Percentiles rank a stretch among this genome's conserved stretches.
Conservation (phyloP, 2,888 invertebrate species). For the Callyntrura sp. region DNA sequence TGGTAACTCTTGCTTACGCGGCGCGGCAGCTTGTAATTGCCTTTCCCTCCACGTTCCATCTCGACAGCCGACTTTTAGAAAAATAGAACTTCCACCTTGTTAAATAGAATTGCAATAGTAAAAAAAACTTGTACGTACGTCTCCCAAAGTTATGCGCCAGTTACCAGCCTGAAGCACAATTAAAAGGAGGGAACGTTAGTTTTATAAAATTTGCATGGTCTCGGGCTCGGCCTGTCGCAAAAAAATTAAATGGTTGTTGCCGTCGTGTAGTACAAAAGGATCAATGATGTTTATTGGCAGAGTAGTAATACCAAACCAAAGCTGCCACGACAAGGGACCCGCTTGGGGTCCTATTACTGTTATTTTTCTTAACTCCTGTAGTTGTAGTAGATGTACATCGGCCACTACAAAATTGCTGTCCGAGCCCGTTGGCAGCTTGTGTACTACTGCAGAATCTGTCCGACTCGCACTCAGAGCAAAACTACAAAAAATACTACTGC, state of each 20-base stretch:
- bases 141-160: constrained; percentile 13
- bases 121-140: too few relatives aligned
- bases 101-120: too few relatives aligned
- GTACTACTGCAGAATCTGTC: constrained; percentile 74
- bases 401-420: constrained; percentile 67
- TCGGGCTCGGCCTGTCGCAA: background rate
- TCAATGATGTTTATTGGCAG: constrained; percentile 12
- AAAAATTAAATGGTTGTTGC: too few relatives aligned
- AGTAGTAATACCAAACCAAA: constrained; percentile 28
- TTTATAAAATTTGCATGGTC: background rate
- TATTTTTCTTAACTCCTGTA: background rate
- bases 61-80: background rate
- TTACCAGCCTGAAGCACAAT: constrained; percentile 43
- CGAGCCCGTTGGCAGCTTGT: constrained; percentile 78
- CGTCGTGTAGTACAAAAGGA: too few relatives aligned
- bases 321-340: background rate
- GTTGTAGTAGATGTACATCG: constrained; percentile 19
- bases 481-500: constrained; percentile 29
- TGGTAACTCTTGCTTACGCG: background rate
- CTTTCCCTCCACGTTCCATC: constrained; percentile 41
- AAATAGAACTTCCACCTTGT: background rate
- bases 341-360: constrained; percentile 9
- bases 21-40: background rate
- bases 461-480: constrained; percentile 47
- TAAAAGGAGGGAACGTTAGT: constrained; percentile 29